Evolutionary conservation across 2,888 invertebrate species (phyloP).

Genomic region (Synergus itoensis): DNA sequence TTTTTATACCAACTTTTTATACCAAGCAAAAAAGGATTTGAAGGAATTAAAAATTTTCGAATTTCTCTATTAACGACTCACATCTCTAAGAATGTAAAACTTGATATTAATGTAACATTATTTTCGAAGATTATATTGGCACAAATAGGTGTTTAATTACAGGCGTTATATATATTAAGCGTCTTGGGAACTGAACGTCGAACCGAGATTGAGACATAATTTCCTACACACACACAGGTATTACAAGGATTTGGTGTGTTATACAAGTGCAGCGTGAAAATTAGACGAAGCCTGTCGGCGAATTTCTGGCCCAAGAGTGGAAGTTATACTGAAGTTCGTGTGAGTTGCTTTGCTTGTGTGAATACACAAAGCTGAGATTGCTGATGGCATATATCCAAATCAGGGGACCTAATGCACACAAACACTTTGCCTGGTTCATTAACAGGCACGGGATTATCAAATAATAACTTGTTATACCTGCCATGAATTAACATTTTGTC

Average conservation of each 20-base stretch:
- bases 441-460: constrained; percentile 43
- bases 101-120: neutral
- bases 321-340: constrained; percentile 28
- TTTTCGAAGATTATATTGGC: neutral
- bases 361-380: constrained; percentile 12
- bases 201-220: constrained; percentile 12
- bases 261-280: constrained; percentile 30
- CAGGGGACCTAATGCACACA: constrained; percentile 12
- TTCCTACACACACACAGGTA: neutral
- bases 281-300: constrained; percentile 34
- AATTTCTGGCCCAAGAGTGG: constrained; percentile 25
- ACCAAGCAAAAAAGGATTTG: no score
- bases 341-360: constrained; percentile 14
- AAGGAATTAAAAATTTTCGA: no score
- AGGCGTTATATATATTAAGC: neutral
- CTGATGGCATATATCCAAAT: neutral
- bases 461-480: constrained; percentile 44
- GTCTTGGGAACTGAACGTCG: constrained; percentile 1
- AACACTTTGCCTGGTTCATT: constrained; percentile 42
- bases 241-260: neutral
- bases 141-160: neutral
- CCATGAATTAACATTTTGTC: constrained; percentile 40
- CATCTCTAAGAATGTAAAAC: no score
- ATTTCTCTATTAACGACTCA: no score
- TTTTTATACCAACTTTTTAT: no score